Conservation (phyloP, 2,113 vertebrate species). For the Reinhardtius hippoglossoides region DNA sequence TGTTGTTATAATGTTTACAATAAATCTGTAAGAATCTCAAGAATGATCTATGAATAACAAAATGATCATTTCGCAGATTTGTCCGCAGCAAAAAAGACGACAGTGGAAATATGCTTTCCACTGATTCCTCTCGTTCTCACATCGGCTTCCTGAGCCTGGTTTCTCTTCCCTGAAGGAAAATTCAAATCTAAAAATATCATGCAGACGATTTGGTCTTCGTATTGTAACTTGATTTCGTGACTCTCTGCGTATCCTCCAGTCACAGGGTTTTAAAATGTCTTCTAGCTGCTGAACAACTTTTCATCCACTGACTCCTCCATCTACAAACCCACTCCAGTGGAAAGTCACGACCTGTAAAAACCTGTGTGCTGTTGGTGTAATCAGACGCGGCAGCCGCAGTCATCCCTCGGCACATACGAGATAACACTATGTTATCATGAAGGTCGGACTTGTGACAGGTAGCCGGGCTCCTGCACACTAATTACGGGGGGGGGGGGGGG, state of each 20-base stretch:
- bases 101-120: neutral
- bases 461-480: constrained; percentile 40
- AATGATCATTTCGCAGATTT: neutral
- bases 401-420: constrained; percentile 15
- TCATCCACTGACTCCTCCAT: neutral
- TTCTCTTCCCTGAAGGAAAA: constrained; percentile 21
- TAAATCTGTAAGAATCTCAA: neutral
- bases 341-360: neutral
- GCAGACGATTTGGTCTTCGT: neutral
- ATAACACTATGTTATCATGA: constrained; percentile 27
- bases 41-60: neutral
- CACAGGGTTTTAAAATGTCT: neutral
- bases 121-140: neutral
- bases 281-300: neutral
- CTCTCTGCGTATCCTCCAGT: neutral
- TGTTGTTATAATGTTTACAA: neutral
- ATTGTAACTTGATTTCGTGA: neutral
- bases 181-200: constrained; percentile 28
- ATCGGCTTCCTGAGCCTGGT: constrained; percentile 1
- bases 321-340: neutral
- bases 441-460: constrained; percentile 50
- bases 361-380: neutral
- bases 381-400: neutral
- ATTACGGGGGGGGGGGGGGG: constrained; percentile 36
- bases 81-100: neutral